These are phyloP conservation scores for Drosophila parthenogenetica DNA, from an alignment of 2,888 invertebrate genomes.

Conservation along the genomic window DNA sequence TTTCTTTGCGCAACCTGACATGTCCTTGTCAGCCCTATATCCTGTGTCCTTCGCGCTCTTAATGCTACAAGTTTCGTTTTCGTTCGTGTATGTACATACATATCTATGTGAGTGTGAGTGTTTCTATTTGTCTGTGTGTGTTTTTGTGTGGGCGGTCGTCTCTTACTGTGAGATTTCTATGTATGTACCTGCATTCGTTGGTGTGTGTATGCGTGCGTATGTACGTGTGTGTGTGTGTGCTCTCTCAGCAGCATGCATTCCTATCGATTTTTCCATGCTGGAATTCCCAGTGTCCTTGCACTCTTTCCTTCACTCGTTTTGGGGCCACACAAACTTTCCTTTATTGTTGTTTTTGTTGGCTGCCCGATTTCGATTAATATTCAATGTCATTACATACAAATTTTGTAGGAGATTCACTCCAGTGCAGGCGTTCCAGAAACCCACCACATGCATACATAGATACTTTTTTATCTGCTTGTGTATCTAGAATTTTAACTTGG, in stretches of 20 bases:
- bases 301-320: conserved; percentile 53
- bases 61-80: conserved; percentile 74
- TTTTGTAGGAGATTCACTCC: conserved; percentile 30
- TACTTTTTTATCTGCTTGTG: background rate
- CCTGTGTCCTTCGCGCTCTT: conserved; percentile 52
- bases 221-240: conserved; percentile 12
- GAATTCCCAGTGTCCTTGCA: conserved; percentile 75
- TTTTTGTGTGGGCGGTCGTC: conserved; percentile 30
- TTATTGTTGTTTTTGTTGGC: conserved; percentile 3
- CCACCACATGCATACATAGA: background rate
- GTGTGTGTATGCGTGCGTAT: conserved; percentile 11
- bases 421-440: conserved; percentile 33
- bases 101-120: conserved; percentile 9
- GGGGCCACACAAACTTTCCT: conserved; percentile 32
- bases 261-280: conserved; percentile 72
- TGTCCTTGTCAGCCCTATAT: conserved; percentile 62
- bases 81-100: conserved; percentile 30
- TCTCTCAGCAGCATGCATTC: conserved; percentile 60
- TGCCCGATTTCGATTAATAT: conserved; percentile 6
- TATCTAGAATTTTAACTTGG: background rate
- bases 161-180: conserved; percentile 32
- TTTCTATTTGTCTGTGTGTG: conserved; percentile 13
- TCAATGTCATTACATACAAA: conserved; percentile 8
- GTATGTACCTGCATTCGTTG: conserved; percentile 28
- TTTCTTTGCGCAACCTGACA: conserved; percentile 63